These are phyloP conservation scores for Drosophila rellima DNA, from an alignment of 2,888 invertebrate genomes.

Conservation along the genomic window DNA sequence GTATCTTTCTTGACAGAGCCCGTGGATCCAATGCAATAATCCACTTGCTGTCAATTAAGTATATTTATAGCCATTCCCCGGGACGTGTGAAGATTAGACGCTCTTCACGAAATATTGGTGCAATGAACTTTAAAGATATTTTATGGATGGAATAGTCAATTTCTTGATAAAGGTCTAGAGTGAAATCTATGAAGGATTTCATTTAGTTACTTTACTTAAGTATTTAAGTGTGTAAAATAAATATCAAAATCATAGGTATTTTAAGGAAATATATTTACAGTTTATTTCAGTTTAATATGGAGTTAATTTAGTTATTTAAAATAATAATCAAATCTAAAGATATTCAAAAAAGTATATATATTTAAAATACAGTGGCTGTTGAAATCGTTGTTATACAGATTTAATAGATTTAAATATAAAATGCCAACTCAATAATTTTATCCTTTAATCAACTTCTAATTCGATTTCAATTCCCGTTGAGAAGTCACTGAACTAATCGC, in stretches of 20 bases:
- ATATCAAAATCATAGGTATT: too few relatives aligned
- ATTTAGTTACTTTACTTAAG: background rate
- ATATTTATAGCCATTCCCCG: slow-evolving; percentile 49
- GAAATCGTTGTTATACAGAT: too few relatives aligned
- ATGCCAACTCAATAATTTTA: background rate
- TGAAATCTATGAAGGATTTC: background rate
- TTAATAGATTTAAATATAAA: background rate
- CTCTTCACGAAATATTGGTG: background rate
- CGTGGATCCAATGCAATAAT: slow-evolving; percentile 56
- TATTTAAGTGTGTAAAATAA: background rate
- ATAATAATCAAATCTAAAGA: background rate
- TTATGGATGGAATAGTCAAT: background rate
- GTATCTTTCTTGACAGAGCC: slow-evolving; percentile 20
- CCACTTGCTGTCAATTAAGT: slow-evolving; percentile 66
- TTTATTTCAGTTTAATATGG: too few relatives aligned
- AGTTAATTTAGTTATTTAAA: too few relatives aligned
- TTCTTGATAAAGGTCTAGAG: too few relatives aligned
- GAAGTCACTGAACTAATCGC: slow-evolving; percentile 11
- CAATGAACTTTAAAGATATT: slow-evolving; percentile 11
- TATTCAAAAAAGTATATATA: too few relatives aligned
- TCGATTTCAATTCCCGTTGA: background rate
- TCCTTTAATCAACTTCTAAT: background rate
- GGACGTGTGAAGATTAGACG: slow-evolving; percentile 36
- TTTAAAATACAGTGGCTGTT: too few relatives aligned
- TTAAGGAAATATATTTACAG: too few relatives aligned